Conservation (phyloP, 2,888 invertebrate genomes). For the Platypus cylindrus region DNA sequence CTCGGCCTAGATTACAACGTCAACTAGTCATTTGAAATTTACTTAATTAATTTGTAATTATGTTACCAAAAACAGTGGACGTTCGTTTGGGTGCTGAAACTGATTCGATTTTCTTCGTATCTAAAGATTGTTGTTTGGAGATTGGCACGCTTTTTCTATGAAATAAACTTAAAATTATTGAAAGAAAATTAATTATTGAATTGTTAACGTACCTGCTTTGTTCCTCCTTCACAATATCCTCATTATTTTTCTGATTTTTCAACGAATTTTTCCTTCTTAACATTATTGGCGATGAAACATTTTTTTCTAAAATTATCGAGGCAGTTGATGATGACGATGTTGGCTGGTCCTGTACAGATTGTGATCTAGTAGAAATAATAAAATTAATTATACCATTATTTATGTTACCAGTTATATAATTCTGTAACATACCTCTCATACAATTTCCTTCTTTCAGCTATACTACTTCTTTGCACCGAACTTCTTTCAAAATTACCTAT, state of each 20-base stretch:
- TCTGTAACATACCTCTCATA: conserved; percentile 42
- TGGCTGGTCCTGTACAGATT: conserved; percentile 44
- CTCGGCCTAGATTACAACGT: conserved; percentile 44
- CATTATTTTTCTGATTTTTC: conserved; percentile 43
- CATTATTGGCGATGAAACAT: conserved; percentile 57
- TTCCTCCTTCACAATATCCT: conserved; percentile 35
- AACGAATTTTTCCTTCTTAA: conserved; percentile 59
- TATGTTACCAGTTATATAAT: not conserved
- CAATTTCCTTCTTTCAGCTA: conserved; percentile 63
- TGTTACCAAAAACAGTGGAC: conserved; percentile 69
- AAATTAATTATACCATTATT: not conserved
- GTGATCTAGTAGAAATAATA: conserved; percentile 38
- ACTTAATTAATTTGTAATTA: not conserved
- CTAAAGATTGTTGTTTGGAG: conserved; percentile 39
- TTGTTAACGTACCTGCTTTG: conserved; percentile 32
- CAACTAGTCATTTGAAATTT: not conserved
- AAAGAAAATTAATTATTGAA: too few species aligned
- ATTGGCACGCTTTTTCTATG: conserved; percentile 33
- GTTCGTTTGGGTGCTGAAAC: conserved; percentile 65
- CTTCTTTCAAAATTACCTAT: conserved; percentile 45
- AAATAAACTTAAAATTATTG: too few species aligned
- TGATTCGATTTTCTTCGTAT: conserved; percentile 35
- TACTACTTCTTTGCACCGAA: conserved; percentile 53
- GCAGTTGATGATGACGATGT: too few species aligned
- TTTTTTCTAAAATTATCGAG: conserved; percentile 48